These are phyloP conservation scores for Erebia aethiops DNA, from an alignment of 2,888 invertebrate genomes.

Conservation along the genomic window DNA sequence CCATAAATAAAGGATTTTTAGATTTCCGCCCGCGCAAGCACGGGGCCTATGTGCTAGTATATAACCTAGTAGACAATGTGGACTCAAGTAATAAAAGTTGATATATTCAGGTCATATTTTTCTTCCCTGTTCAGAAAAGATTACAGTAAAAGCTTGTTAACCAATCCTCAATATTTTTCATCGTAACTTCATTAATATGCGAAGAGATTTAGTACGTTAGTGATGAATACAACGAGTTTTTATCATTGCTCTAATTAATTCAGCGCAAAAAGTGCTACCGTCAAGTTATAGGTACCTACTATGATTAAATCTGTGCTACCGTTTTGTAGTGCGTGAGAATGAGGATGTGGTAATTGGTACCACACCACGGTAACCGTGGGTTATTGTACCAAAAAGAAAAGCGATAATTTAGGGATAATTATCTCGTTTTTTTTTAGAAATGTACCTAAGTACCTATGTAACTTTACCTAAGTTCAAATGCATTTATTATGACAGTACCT, in stretches of 20 bases:
- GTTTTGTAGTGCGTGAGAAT: constrained; percentile 15
- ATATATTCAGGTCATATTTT: background rate
- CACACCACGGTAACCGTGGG: background rate
- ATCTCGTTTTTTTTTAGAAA: background rate
- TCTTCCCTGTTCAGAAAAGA: background rate
- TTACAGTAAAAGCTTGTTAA: background rate
- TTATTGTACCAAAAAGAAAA: background rate
- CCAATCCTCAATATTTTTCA: constrained; percentile 1
- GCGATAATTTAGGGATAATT: constrained; percentile 1
- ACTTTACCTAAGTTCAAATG: no score
- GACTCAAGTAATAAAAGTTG: background rate
- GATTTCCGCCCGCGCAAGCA: no score
- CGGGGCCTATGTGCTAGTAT: no score
- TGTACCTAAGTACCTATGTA: no score
- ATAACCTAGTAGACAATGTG: background rate
- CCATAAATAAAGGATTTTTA: no score
- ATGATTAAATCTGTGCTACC: constrained; percentile 44
- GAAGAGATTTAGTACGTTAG: constrained; percentile 9
- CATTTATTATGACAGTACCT: no score
- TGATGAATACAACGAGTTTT: constrained; percentile 54
- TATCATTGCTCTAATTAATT: constrained; percentile 56
- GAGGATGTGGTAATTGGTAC: constrained; percentile 8
- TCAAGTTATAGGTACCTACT: background rate
- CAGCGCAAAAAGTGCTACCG: constrained; percentile 50
- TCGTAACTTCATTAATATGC: constrained; percentile 4